Evolutionary conservation across 2,113 vertebrate species (phyloP), one percentile per base, ranked within the genome.

Genomic region (Reinhardtius hippoglossoides): DNA sequence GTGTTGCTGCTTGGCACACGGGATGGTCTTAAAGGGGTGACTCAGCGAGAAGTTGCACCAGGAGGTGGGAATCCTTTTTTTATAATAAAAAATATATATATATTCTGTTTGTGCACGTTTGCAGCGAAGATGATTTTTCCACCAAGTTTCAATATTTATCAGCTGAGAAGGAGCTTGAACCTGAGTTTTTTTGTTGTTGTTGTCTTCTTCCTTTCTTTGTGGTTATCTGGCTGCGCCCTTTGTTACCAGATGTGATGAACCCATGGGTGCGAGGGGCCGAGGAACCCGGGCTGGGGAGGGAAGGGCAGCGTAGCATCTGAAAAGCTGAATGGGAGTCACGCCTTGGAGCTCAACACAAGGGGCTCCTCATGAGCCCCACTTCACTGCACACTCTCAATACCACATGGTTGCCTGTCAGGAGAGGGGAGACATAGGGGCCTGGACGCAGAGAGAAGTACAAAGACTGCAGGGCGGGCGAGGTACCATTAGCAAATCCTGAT

Each of bases 251-350:
- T 79, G 61, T 78, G 71, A 83, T 72, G 82, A 62, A 80, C 62
- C 58, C 52, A 55, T 37, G 54, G 61, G 52, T 26, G 55, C 46
- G 77, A 74, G 14, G 67, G 75, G 61, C 13, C 54, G 44, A 68
- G 27, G 18, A 31, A 76, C 70, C 60, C 40, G 64, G 56, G 82
- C 71, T 31, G 18, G 74, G 74, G 67, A 76, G 31, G 57, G 52
- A 65, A 35, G 67, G 83, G 62, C 27, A 67, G 76, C 18, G 18
- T 54, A 54, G 83, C 42, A 44, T 71, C 71, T 56, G 56, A 66
- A 82, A 80, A 87, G 87, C 89, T 89, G 80, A 90, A 88, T 87
- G 84, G 83, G 89, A 89, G 92, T 94, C 91, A 93, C 89, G 88
- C 91, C 92, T 92, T 87, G 89, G 78, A 86, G 86, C 74, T 88